Conservation (phyloP, 1,140 invertebrate species). For the Anadara kagoshimensis region DNA sequence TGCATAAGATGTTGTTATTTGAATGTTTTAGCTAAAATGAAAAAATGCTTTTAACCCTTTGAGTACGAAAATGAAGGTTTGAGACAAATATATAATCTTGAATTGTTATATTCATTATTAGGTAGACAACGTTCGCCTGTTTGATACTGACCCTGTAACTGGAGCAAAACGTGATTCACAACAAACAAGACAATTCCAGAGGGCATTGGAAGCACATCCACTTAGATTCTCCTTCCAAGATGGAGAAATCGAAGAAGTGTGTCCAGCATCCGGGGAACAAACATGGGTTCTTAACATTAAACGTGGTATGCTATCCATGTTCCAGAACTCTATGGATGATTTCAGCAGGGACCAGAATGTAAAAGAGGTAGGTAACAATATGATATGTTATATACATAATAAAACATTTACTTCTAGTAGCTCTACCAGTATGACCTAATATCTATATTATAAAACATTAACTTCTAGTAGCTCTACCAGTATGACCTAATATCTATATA, state of each 20-base stretch:
- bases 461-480: no score
- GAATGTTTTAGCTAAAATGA: no score
- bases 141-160: conserved; percentile 44
- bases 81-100: no score
- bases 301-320: conserved; percentile 84
- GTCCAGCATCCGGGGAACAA: conserved; percentile 78
- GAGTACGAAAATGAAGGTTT: no score
- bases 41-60: no score
- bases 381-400: no score
- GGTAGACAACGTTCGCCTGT: conserved; percentile 52
- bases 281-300: conserved; percentile 92
- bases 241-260: conserved; percentile 75
- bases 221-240: conserved; percentile 78
- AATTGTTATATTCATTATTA: conserved; percentile 26
- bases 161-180: conserved; percentile 21
- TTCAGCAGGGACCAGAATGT: conserved; percentile 86
- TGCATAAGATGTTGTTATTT: no score
- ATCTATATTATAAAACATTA: no score
- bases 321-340: conserved; percentile 91
- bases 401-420: no score
- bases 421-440: no score
- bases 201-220: conserved; percentile 67
- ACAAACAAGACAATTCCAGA: conserved; percentile 34
- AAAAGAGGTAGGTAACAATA: conserved; percentile 51
- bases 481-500: no score